Conservation (phyloP, 2,797 vertebrate genomes). For the Cossypha dichroa region DNA sequence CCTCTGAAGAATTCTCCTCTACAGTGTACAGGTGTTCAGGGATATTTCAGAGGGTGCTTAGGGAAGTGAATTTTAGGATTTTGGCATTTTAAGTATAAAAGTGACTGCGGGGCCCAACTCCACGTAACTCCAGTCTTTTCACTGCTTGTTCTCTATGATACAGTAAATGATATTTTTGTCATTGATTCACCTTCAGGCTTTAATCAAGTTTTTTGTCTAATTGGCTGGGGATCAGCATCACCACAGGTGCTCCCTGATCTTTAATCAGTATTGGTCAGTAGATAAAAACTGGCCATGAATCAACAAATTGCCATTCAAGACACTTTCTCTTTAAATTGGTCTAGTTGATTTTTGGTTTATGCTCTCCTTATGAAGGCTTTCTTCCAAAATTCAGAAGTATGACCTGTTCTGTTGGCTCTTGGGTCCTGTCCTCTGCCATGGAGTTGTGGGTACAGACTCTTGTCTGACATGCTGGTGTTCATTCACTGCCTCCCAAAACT, state of each 20-base stretch:
- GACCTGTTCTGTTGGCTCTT: not conserved
- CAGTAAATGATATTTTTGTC: not conserved
- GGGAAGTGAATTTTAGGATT: not conserved
- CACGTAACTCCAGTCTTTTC: not conserved
- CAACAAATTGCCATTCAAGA: not conserved
- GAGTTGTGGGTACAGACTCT: not conserved
- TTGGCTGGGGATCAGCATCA: slow-evolving; percentile 4
- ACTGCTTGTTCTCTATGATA: slow-evolving; percentile 8
- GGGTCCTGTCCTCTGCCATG: slow-evolving; percentile 12
- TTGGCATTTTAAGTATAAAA: not conserved
- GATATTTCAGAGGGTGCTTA: not conserved
- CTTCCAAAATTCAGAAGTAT: slow-evolving; percentile 6
- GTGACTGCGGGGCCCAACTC: slow-evolving; percentile 45
- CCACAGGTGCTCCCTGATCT: not conserved
- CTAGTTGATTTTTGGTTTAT: slow-evolving; percentile 44
- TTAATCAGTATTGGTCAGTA: slow-evolving; percentile 20
- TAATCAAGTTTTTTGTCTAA: slow-evolving; percentile 42
- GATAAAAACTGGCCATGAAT: slow-evolving; percentile 39
- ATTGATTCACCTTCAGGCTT: not conserved
- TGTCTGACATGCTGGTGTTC: not conserved
- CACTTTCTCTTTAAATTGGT: slow-evolving; percentile 1
- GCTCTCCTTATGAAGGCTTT: not conserved
- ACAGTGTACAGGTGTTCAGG: not conserved
- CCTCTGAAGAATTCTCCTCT: not conserved
- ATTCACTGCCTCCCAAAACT: not conserved